A percentile compares a stretch with the other conserved stretches of the same genome.
These are phyloP conservation scores for Chelonus insularis DNA, from an alignment of 1,140 invertebrate genomes.

Conservation along the genomic window DNA sequence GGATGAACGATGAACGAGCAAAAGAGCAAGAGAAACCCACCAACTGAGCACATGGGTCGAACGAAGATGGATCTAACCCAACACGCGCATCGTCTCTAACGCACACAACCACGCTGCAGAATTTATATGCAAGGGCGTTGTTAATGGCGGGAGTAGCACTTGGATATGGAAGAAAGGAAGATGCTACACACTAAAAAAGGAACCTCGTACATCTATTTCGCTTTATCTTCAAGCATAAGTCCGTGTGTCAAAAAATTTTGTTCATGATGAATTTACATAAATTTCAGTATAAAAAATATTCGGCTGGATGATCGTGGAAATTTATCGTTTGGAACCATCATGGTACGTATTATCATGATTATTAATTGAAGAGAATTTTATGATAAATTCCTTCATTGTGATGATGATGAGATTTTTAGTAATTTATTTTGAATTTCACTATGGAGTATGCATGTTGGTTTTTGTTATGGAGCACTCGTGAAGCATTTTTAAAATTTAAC, in stretches of 20 bases:
- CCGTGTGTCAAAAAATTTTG: neutral
- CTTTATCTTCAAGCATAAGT: constrained; percentile 7
- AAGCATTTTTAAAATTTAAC: no score
- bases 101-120: constrained; percentile 39
- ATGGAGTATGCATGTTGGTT: no score
- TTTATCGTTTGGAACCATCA: no score
- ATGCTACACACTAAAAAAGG: constrained; percentile 11
- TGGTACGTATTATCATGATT: no score
- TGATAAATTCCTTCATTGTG: no score
- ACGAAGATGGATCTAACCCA: constrained; percentile 31
- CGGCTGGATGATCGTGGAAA: no score
- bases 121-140: constrained; percentile 62
- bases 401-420: no score
- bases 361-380: no score
- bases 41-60: constrained; percentile 29
- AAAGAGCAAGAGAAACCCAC: constrained; percentile 44
- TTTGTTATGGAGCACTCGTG: no score
- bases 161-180: constrained; percentile 21
- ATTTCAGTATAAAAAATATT: neutral
- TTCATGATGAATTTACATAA: neutral
- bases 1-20: constrained; percentile 22
- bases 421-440: no score
- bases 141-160: constrained; percentile 52
- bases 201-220: constrained; percentile 24
- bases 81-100: constrained; percentile 31